Evolutionary conservation across 2,113 vertebrate genomes (phyloP), one percentile per base, ranked within the genome.

Genomic region (Cichladusa arquata): DNA sequence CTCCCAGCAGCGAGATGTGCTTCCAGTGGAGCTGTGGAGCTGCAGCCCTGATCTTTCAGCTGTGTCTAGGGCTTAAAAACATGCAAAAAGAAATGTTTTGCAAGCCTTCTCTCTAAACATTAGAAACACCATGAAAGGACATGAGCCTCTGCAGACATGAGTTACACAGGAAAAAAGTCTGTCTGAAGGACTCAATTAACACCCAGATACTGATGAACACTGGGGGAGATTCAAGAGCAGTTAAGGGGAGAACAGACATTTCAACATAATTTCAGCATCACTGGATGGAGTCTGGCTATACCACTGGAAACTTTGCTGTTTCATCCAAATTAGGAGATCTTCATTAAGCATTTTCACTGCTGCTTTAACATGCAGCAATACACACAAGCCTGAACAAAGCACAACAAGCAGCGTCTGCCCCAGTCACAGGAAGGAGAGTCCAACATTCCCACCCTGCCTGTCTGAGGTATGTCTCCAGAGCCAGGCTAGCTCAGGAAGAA

Each of bases 341-440:
- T 81, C 26, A n/a, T 36, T 8, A 60, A 51, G 38, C 40, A 29
- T 72, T 69, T 74, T 76, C 53, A 57, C 36, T 56, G 48, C 44
- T 53, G 60, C 44, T 79, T 71, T 83, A 74, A 69, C 28, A 17
- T 6, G 48, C 57, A 70, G 67, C 42, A 76, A 76, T 28, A 36
- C 28, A 48, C 67, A 47, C 29, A 36, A 64, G 60, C 64, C 76
- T 36, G 28, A 92, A 66, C 64, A 88, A 81, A 92, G 60, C 44
- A 56, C 0, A 0, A 60, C 22, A 72, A 54, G 50, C 2, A 3
- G 45, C 0, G 0, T 28, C 58, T 73, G 77, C 47, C 42, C 14
- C 73, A 50, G 53, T 11, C 50, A 38, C 26, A 38, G 54, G 34
- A 80, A 31, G 6, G 26, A 45, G 50, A 88, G 33, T 25, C 44